Base-by-base conservation (phyloP, 1,140 invertebrate genomes). In the Tetragnatha versicolor region DNA sequence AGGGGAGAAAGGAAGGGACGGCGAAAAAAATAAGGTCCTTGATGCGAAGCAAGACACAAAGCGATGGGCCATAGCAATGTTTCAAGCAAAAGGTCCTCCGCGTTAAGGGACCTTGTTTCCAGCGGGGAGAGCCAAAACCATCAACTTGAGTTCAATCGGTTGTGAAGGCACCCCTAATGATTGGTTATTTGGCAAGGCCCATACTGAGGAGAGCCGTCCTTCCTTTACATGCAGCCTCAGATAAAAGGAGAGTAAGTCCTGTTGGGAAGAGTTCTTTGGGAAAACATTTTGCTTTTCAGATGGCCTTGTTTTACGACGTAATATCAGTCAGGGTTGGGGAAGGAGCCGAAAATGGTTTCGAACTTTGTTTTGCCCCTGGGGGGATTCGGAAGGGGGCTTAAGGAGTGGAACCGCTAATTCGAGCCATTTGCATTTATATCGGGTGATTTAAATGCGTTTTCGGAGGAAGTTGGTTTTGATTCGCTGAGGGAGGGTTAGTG, bases 401-500 rank as follows among this genome's bases (percentile, higher is more conserved):
- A 14, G 51, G 47, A 77, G 55, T 53, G 45, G 47, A 55, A 25
- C 25, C 35, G 29, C 45, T 70, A 20, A 77, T 65, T 77, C 49
- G 53, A 77, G 53, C 66, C 73, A 77, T 77, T 77, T 77, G 60
- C 73, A 77, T 77, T 77, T 77, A 77, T 60, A 77, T 77, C 72
- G 73, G 73, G 65, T 77, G 65, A 66, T 65, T 77, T 77, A 42
- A 7, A 29, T 60, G 29, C 20, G 42, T 17, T 47, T 47, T 47
- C 12, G 12, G 42, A 17, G 42, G 12, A 47, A 20, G 1, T 47
- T 47, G 42, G 42, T 12, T 47, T 47, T 20, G n/a, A n/a, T n/a
- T n/a, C n/a, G n/a, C n/a, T n/a, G n/a, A n/a, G n/a, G n/a, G n/a
- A n/a, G n/a, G n/a, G n/a, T n/a, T n/a, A n/a, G n/a, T n/a, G n/a